These are phyloP conservation scores for Propithecus coquereli DNA, from an alignment of 2,113 vertebrate genomes.

Conservation along the genomic window DNA sequence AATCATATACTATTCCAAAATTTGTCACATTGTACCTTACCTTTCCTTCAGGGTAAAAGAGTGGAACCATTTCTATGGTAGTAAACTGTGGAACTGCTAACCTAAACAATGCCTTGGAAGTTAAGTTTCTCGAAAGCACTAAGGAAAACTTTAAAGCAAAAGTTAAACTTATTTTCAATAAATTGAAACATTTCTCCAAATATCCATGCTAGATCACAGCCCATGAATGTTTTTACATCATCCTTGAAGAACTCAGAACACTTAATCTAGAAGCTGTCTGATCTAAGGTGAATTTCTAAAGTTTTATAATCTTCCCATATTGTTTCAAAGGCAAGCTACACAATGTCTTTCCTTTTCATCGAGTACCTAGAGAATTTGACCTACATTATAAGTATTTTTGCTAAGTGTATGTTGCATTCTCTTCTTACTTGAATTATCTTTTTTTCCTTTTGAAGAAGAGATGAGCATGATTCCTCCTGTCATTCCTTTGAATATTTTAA, in stretches of 20 bases:
- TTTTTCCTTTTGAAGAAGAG: neutral
- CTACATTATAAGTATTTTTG: neutral
- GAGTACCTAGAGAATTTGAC: neutral
- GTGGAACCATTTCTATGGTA: neutral
- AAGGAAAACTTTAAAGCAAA: slow-evolving; percentile 15
- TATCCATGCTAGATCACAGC: slow-evolving; percentile 11
- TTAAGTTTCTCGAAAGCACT: slow-evolving; percentile 23
- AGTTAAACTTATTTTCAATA: slow-evolving; percentile 20
- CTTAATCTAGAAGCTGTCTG: neutral
- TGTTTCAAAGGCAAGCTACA: neutral
- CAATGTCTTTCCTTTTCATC: neutral
- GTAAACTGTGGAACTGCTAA: neutral
- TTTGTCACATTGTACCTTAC: neutral
- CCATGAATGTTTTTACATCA: slow-evolving; percentile 7
- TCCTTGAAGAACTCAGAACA: neutral
- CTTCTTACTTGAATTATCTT: neutral
- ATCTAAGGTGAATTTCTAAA: neutral
- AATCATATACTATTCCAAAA: neutral
- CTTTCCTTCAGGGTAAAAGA: slow-evolving; percentile 2
- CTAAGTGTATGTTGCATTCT: neutral
- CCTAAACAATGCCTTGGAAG: neutral
- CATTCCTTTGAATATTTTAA: slow-evolving; percentile 23
- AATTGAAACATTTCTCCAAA: slow-evolving; percentile 44
- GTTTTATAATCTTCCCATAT: neutral
- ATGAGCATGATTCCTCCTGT: neutral